Evolutionary conservation across 2,888 invertebrate species (phyloP), one percentile per base, ranked within the genome.

Genomic region (Helleia helle): DNA sequence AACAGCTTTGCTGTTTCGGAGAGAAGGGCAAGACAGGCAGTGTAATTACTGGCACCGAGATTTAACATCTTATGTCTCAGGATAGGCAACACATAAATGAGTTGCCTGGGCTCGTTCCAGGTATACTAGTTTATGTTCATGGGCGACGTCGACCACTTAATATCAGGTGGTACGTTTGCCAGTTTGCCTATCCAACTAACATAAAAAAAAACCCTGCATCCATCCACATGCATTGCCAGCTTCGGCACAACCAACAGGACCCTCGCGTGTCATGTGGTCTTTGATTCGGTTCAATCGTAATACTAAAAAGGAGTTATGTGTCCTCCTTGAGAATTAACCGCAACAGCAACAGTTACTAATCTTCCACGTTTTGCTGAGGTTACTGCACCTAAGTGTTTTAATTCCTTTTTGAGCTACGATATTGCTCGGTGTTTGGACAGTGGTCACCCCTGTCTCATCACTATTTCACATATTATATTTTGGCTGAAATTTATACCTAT

Each of bases 271-370:
- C 44, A 53, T 40, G 29, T 52, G 46, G 36, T 49, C 44, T 41
- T 48, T 41, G 24, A 40, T 49, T 41, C 42, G 42, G 36, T 44
- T 43, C 12, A 34, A 36, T 18, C 40, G 36, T 15, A 40, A 40
- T 17, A 30, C 24, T 25, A 40, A 40, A 51, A 38, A 3, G 42
- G 41, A 7, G 45, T 47, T 3, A 49, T 18, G 7, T 24, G 34
- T 18, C 49, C 46, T n/a, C 47, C 46, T 1, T 47, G 1, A 1
- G 46, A 50, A 27, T 49, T 51, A 5, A 40, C 37, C 0, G 46
- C 46, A 15, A 44, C 12, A 9, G 44, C 48, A 30, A 58, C 40
- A 22, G 54, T 57, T 4, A 56, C 58, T n/a, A 52, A 43, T 13
- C 39, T 49, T 13, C 45, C 49, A 17, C 41, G 41, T 30, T 47